A percentile compares a stretch with the other conserved stretches of the same genome.
phyloP scores from a whole-genome alignment of 2,888 invertebrate species.

The Peribatodes rhomboidaria region DNA sequence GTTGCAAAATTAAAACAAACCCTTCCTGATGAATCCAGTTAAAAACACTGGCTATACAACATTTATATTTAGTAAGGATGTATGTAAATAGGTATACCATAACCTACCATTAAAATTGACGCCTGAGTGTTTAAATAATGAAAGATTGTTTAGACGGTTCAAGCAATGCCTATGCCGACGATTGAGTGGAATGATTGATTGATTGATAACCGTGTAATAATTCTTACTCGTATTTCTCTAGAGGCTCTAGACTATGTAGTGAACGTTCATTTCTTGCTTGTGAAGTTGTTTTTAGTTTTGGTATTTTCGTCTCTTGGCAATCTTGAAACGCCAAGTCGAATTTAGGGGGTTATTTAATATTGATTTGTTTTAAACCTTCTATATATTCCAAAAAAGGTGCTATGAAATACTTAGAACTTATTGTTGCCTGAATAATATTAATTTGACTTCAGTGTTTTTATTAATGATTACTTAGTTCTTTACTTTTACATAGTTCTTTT shows the following conservation, averaged over 20 bases:
- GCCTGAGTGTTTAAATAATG: not conserved
- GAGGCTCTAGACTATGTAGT: too few species aligned
- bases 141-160: slow-evolving; percentile 6
- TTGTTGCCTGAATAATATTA: too few species aligned
- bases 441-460: too few species aligned
- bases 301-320: not conserved
- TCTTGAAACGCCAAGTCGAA: not conserved
- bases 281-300: not conserved
- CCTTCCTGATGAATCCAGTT: too few species aligned
- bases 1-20: too few species aligned
- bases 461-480: too few species aligned
- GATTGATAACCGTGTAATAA: slow-evolving; percentile 10
- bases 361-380: not conserved
- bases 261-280: not conserved
- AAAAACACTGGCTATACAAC: too few species aligned
- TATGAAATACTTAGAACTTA: too few species aligned
- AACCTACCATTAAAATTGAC: too few species aligned
- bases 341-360: not conserved
- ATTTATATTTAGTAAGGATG: too few species aligned
- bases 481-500: too few species aligned
- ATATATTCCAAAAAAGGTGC: not conserved
- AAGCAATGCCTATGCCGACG: not conserved
- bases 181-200: slow-evolving; percentile 12
- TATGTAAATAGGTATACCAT: too few species aligned
- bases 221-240: not conserved